A percentile compares a stretch with the other conserved stretches of the same genome.
These are phyloP conservation scores for Leptopterna dolabrata DNA, from an alignment of 2,888 invertebrate species.

Conservation along the genomic window DNA sequence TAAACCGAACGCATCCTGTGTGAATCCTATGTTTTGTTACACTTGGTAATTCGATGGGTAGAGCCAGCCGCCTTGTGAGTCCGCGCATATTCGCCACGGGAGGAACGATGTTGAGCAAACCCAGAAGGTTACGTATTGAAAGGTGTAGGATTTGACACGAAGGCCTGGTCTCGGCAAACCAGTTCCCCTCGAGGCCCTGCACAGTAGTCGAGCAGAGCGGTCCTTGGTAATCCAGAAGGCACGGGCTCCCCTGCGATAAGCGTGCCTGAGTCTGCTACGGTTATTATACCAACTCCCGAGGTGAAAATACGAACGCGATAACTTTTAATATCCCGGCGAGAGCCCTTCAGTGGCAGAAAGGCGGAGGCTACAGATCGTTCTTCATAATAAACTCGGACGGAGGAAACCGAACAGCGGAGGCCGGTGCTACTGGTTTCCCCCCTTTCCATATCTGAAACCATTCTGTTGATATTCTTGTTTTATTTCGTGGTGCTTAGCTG, in stretches of 20 bases:
- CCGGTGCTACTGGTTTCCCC: too few relatives aligned
- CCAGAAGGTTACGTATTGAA: slow-evolving; percentile 9
- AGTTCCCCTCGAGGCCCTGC: slow-evolving; percentile 14
- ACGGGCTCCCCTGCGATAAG: slow-evolving; percentile 40
- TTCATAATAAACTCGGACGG: not conserved
- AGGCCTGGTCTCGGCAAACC: not conserved
- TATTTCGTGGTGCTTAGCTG: too few relatives aligned
- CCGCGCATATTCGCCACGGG: not conserved
- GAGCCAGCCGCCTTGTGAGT: too few relatives aligned
- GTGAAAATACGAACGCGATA: slow-evolving; percentile 17
- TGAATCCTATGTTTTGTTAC: too few relatives aligned
- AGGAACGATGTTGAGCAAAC: not conserved
- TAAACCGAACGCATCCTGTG: too few relatives aligned
- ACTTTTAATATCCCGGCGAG: slow-evolving; percentile 1
- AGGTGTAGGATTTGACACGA: slow-evolving; percentile 21
- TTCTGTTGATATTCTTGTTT: too few relatives aligned
- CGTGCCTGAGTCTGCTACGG: slow-evolving; percentile 33
- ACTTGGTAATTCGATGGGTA: too few relatives aligned
- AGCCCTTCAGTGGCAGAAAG: slow-evolving; percentile 12
- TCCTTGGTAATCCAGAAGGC: slow-evolving; percentile 44
- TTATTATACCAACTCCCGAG: slow-evolving; percentile 16
- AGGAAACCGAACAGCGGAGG: not conserved
- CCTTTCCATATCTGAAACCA: too few relatives aligned
- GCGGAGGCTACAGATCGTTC: not conserved
- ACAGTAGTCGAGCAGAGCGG: too few relatives aligned